phyloP scores from a whole-genome alignment of 2,113 vertebrate genomes.

The Junco hyemalis region DNA sequence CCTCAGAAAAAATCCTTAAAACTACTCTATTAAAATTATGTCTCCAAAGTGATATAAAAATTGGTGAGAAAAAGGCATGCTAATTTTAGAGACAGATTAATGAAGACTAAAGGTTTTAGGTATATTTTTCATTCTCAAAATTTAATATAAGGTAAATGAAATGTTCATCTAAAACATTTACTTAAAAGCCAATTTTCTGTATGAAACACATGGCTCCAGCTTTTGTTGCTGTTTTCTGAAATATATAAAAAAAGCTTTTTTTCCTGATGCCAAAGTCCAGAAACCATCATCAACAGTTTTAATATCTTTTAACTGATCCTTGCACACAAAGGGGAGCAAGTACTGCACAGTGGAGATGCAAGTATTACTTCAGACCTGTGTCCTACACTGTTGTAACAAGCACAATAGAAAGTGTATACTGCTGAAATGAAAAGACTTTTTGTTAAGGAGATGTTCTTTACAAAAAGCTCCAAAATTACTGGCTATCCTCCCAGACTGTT shows the following conservation, averaged over 20 bases:
- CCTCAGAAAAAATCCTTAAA: not conserved
- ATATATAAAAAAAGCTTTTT: not conserved
- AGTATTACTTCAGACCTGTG: not conserved
- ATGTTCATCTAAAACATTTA: not conserved
- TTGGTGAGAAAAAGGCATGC: not conserved
- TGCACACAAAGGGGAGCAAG: not conserved
- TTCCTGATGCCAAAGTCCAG: constrained; percentile 25
- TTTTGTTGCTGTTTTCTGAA: not conserved
- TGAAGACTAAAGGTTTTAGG: not conserved
- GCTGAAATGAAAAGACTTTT: not conserved
- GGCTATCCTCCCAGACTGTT: constrained; percentile 63
- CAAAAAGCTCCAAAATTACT: constrained; percentile 36
- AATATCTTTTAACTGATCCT: not conserved
- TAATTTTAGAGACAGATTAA: not conserved
- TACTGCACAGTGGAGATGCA: not conserved
- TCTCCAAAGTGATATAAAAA: not conserved
- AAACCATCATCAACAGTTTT: not conserved
- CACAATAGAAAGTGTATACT: not conserved
- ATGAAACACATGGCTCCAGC: not conserved
- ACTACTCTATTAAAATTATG: not conserved
- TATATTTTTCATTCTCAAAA: not conserved
- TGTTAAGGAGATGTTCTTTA: not conserved
- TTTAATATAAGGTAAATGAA: not conserved
- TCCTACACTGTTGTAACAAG: not conserved
- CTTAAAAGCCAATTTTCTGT: not conserved